Percentiles rank a stretch among this genome's conserved stretches.
phyloP scores from a whole-genome alignment of 2,113 vertebrate genomes.

The Natator depressus region DNA sequence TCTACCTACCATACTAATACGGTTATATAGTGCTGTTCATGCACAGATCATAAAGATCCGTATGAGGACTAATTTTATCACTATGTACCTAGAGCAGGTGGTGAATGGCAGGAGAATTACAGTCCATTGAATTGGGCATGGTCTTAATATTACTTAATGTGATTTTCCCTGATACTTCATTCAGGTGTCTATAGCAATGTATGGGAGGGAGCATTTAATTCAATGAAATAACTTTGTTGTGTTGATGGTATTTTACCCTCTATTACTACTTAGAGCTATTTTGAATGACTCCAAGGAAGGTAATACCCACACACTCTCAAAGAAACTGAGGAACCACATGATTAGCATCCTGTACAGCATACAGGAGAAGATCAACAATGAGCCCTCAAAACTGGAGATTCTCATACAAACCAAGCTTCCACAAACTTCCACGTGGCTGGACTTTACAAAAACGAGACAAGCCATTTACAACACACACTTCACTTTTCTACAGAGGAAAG shows the following conservation, averaged over 20 bases:
- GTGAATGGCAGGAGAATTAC: not conserved
- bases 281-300: not conserved
- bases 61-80: constrained; percentile 18
- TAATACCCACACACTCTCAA: too few species aligned
- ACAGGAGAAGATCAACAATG: too few species aligned
- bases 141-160: not conserved
- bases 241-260: not conserved
- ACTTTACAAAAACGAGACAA: too few species aligned
- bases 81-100: not conserved
- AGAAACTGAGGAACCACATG: too few species aligned
- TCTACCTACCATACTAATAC: not conserved
- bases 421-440: too few species aligned
- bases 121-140: not conserved
- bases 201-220: not conserved
- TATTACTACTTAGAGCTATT: not conserved
- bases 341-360: too few species aligned
- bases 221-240: not conserved
- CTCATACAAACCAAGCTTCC: too few species aligned
- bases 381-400: too few species aligned
- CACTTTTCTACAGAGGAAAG: too few species aligned
- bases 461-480: too few species aligned
- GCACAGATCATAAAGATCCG: constrained; percentile 2
- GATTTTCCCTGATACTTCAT: not conserved
- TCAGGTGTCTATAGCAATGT: not conserved
- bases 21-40: not conserved